These are phyloP conservation scores for Bucco capensis DNA, from an alignment of 2,113 vertebrate genomes.

Conservation along the genomic window DNA sequence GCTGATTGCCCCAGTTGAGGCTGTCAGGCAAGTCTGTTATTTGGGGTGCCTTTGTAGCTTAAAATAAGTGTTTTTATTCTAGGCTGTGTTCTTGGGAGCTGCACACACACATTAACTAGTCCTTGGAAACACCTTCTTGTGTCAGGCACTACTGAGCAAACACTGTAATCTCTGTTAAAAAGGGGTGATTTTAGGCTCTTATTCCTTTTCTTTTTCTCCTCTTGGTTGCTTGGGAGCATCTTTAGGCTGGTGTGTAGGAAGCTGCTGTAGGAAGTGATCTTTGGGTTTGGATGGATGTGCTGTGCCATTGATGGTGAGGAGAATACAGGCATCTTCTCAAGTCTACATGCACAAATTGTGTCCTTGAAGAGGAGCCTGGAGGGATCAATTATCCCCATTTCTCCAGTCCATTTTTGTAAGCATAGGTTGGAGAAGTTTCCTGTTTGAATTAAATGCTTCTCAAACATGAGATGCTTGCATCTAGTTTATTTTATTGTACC, in stretches of 20 bases:
- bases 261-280: background rate
- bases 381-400: background rate
- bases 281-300: background rate
- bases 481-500: background rate
- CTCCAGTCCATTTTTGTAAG: background rate
- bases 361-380: background rate
- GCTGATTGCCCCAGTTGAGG: background rate
- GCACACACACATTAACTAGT: background rate
- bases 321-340: background rate
- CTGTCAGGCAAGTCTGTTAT: background rate
- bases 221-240: background rate
- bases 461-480: background rate
- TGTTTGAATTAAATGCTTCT: background rate
- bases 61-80: background rate
- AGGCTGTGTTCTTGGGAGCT: background rate
- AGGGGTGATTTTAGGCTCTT: background rate
- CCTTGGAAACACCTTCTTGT: background rate
- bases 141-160: background rate
- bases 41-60: background rate
- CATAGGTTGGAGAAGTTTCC: background rate
- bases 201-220: background rate
- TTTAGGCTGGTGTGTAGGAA: background rate
- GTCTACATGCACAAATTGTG: background rate
- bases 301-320: background rate
- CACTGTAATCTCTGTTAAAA: background rate